Evolutionary conservation across 1,140 invertebrate genomes (phyloP).

Genomic region (Anoplophora glabripennis): DNA sequence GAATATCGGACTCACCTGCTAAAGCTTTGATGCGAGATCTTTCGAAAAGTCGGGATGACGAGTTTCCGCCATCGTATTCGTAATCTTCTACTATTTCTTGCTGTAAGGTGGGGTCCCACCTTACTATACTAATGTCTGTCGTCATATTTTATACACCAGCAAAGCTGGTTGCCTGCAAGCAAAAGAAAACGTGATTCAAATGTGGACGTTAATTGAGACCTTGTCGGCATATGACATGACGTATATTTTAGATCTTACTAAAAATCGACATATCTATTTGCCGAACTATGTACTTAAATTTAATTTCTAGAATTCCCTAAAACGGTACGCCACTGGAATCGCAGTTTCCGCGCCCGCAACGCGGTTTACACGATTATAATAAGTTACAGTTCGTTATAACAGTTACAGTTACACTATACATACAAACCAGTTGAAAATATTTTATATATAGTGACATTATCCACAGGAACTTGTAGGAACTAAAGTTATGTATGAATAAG

Average conservation of each 20-base stretch:
- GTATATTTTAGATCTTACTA: not conserved
- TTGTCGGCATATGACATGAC: not conserved
- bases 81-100: slow-evolving; percentile 92
- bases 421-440: no score
- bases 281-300: not conserved
- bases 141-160: slow-evolving; percentile 66
- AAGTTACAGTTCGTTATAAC: no score
- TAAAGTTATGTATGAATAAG: no score
- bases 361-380: no score
- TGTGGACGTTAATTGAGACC: no score
- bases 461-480: no score
- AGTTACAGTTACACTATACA: no score
- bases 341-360: not conserved
- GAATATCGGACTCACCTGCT: slow-evolving; percentile 68
- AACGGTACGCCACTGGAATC: not conserved
- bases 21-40: slow-evolving; percentile 97
- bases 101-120: slow-evolving; percentile 87
- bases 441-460: no score
- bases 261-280: not conserved
- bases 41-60: slow-evolving; percentile 97
- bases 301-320: not conserved
- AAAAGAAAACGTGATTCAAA: slow-evolving; percentile 7
- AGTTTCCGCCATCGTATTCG: slow-evolving; percentile 98
- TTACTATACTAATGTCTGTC: slow-evolving; percentile 94
- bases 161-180: slow-evolving; percentile 35